Base-by-base conservation (phyloP, 2,113 vertebrate species). In the Gobiocypris rarus region DNA sequence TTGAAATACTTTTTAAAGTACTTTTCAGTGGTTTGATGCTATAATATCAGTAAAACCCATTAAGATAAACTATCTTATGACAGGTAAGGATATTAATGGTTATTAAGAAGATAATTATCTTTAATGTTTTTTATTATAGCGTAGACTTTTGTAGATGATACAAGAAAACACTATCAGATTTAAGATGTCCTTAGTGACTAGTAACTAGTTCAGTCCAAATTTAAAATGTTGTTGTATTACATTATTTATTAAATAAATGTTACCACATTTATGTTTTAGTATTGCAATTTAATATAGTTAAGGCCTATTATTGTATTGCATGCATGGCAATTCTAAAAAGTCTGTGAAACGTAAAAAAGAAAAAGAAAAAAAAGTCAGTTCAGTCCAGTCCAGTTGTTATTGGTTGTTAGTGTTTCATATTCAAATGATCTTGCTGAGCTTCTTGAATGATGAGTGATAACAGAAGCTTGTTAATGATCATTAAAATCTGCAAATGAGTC, bases 401-500 rank as follows among this genome's bases (percentile, higher is more conserved):
- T 45, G 10, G 2, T 63, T 63, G 24, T 63, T 28, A 1, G 61
- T 19, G 67, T 70, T 70, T 41, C 4, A 19, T 5, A 10, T 8
- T 2, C 63, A 34, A 19, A 9, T 38, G 31, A 22, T 69, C 31
- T 38, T 70, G 67, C 22, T 41, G 34, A 70, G 67, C 67, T 41
- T 70, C 67, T 41, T 70, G 34, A 70, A n/a, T n/a, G 52, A 54
- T 54, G 17, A 0, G 17, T 19, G 6, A 54, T 54, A 54, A 54
- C 17, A 22, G 19, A 17, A 54, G 17, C 52, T 8, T 54, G 34
- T 41, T 69, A n/a, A 69, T 69, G 34, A n/a, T 41, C 34, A 22
- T 41, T 38, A 10, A 69, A 69, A 69, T 70, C 67, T 71, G 69
- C 10, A 43, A 71, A 71, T 71, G 69, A 45, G 38, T 45, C 41